Conservation (phyloP, 2,113 vertebrate species). For the Hippoglossus stenolepis region DNA sequence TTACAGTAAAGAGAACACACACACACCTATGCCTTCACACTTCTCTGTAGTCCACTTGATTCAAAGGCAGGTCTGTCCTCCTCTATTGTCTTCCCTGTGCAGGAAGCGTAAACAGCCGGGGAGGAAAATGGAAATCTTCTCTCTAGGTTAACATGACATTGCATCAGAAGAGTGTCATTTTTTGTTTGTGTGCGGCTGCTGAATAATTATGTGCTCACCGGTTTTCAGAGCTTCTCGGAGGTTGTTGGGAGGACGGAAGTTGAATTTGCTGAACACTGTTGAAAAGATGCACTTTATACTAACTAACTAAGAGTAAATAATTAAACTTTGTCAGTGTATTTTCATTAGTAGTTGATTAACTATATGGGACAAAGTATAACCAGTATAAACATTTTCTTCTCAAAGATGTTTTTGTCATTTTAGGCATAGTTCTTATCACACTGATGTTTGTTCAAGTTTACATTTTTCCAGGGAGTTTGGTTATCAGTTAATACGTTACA, state of each 20-base stretch:
- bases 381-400: too few species aligned
- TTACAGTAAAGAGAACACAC: neutral
- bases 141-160: slow-evolving; percentile 53
- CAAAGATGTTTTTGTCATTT: too few species aligned
- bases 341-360: neutral
- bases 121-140: slow-evolving; percentile 19
- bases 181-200: slow-evolving; percentile 28
- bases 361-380: too few species aligned
- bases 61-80: slow-evolving; percentile 28
- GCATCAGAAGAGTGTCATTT: slow-evolving; percentile 23
- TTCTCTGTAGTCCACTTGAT: neutral
- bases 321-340: neutral
- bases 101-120: slow-evolving; percentile 3
- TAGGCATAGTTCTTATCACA: too few species aligned
- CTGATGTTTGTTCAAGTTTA: neutral
- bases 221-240: neutral
- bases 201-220: slow-evolving; percentile 10
- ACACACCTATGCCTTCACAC: neutral
- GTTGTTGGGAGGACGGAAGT: slow-evolving; percentile 22
- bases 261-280: neutral
- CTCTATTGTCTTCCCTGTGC: slow-evolving; percentile 14
- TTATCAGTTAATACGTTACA: too few species aligned
- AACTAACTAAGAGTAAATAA: slow-evolving; percentile 22
- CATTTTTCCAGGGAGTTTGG: neutral
- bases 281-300: neutral